Base-by-base conservation (phyloP, 2,113 vertebrate species). In the Struthidea cinerea region DNA sequence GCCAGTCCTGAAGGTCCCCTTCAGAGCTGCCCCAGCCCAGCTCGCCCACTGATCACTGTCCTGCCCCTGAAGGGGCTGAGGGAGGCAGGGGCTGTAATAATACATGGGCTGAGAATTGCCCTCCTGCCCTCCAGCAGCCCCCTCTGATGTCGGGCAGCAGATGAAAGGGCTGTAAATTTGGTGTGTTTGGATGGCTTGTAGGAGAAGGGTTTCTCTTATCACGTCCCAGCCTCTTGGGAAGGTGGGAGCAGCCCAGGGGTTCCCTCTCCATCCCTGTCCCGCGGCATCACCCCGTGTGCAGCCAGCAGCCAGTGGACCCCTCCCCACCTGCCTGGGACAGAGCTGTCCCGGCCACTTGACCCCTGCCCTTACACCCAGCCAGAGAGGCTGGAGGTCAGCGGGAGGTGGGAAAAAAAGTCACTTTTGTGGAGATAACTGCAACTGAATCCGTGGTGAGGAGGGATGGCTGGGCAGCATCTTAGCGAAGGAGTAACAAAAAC, bases 261-360 rank as follows among this genome's bases (percentile, higher is more conserved):
- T 80, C 39, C 39, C 3, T 28, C 23, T 49, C 46, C 47, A 33
- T 41, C 11, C 0, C 55, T 67, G 73, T 41, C 50, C 63, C 1
- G 3, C 3, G 4, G 46, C 61, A 41, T 42, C 5, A 2, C n/a
- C 24, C 47, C 0, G 0, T 1, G 37, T 5, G 2, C 1, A 2
- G 30, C 6, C 3, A 1, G 61, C 46, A 65, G 52, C 64, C 68
- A 28, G 50, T 0, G 0, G 14, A 26, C 9, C 24, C 47, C 57
- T 61, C n/a, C 16, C 22, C 10, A 4, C 56, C 59, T 64, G 76
- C 60, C 47, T 7, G 59, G 39, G 52, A 20, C 6, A 3, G 22
- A 82, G 60, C 44, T 83, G 52, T 32, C 65, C 33, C 1, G 0
- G 55, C 41, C 20, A 5, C 50, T 42, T 2, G 8, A 80, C 41